Evolutionary conservation across 2,797 vertebrate genomes (phyloP).

Genomic region (Coccyzus lansbergi): DNA sequence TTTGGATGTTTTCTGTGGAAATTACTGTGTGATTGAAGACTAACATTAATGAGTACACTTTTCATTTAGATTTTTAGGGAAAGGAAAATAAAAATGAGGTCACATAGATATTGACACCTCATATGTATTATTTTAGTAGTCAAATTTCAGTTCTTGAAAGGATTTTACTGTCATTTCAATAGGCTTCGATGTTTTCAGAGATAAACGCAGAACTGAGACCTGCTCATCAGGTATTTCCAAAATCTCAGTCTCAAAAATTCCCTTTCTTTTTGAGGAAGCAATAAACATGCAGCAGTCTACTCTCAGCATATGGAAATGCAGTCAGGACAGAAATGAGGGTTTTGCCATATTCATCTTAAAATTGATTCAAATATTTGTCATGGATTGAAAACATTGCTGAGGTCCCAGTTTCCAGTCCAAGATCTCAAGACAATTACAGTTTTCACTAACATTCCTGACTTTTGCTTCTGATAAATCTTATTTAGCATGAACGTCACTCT

Average conservation of each 20-base stretch:
- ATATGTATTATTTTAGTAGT: not conserved
- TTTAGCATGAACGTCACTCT: not conserved
- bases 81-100: not conserved
- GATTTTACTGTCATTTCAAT: not conserved
- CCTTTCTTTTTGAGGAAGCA: not conserved
- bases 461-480: not conserved
- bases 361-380: not conserved
- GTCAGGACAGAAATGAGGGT: not conserved
- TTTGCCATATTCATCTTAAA: not conserved
- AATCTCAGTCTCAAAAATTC: not conserved
- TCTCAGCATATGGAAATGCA: not conserved
- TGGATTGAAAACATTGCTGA: not conserved
- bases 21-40: not conserved
- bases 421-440: not conserved
- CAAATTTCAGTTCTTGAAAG: not conserved
- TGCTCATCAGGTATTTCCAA: not conserved
- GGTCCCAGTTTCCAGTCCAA: not conserved
- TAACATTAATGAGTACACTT: not conserved
- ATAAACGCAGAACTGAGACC: not conserved
- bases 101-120: not conserved
- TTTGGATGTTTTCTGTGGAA: not conserved
- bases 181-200: not conserved
- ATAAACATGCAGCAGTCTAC: not conserved
- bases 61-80: not conserved
- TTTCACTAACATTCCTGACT: rapidly evolving